A percentile compares a stretch with the other conserved stretches of the same genome.
Conservation (phyloP, 2,888 invertebrate genomes). For the Brachylomia viminalis region DNA sequence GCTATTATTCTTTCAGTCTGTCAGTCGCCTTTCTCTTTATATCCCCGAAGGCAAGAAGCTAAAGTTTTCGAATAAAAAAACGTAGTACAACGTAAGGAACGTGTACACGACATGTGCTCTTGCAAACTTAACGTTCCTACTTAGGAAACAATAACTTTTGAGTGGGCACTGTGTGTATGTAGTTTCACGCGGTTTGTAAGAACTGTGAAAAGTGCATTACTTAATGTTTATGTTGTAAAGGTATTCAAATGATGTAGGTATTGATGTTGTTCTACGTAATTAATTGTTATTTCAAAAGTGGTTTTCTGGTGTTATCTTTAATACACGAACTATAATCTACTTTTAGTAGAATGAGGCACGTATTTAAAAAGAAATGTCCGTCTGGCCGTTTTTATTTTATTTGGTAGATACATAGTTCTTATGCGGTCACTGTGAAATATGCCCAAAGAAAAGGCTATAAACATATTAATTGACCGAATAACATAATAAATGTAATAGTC, state of each 20-base stretch:
- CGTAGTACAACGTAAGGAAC: constrained; percentile 17
- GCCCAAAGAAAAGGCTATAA: too few species aligned
- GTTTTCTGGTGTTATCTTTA: background rate
- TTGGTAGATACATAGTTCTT: too few species aligned
- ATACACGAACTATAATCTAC: background rate
- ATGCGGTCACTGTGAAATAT: too few species aligned
- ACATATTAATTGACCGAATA: background rate
- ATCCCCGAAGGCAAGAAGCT: constrained; percentile 52
- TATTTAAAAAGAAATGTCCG: background rate
- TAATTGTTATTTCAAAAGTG: background rate
- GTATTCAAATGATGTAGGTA: background rate
- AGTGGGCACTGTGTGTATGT: background rate
- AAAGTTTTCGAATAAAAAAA: constrained; percentile 54
- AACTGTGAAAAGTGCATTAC: background rate
- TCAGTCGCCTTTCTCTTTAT: constrained; percentile 52
- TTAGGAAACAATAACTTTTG: constrained; percentile 8
- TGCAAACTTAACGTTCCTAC: constrained; percentile 29
- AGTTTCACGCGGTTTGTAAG: background rate
- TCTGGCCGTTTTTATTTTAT: too few species aligned
- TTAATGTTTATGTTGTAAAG: background rate
- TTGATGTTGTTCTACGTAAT: background rate
- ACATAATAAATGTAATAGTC: background rate
- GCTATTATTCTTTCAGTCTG: constrained; percentile 63
- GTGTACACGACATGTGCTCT: constrained; percentile 22
- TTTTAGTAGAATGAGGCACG: background rate